These are phyloP conservation scores for Xanthorhoe spadicearia DNA, from an alignment of 2,888 invertebrate species.

Conservation along the genomic window DNA sequence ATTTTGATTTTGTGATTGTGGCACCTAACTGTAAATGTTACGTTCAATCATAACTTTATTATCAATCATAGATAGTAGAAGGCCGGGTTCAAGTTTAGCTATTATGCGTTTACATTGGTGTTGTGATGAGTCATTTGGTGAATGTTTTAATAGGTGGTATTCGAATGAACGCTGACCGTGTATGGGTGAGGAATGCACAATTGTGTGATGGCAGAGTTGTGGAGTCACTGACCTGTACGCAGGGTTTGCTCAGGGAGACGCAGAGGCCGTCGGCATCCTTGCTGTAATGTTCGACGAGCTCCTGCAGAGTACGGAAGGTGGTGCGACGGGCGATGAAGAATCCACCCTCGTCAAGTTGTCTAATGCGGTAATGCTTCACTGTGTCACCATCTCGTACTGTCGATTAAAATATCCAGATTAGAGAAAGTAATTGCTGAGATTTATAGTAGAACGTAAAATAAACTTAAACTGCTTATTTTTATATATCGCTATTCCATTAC, in stretches of 20 bases:
- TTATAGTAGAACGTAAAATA: neutral
- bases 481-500: conserved; percentile 1
- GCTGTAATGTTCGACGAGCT: conserved; percentile 98
- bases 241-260: conserved; percentile 97
- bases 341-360: conserved; percentile 99
- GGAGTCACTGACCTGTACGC: conserved; percentile 90
- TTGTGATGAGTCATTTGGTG: conserved; percentile 36
- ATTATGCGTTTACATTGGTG: conserved; percentile 36
- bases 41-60: conserved; percentile 49
- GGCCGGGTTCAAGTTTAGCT: conserved; percentile 48
- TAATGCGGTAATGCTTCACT: conserved; percentile 99
- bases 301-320: conserved; percentile 98
- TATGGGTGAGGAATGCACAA: conserved; percentile 27
- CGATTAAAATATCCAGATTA: conserved; percentile 54
- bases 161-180: conserved; percentile 32
- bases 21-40: conserved; percentile 46
- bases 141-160: conserved; percentile 35
- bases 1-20: conserved; percentile 46
- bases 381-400: conserved; percentile 99
- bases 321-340: conserved; percentile 99
- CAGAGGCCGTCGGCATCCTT: conserved; percentile 99
- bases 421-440: neutral
- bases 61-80: conserved; percentile 48
- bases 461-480: neutral
- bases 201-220: conserved; percentile 26